A percentile compares a stretch with the other conserved stretches of the same genome.
These are phyloP conservation scores for Sinocyclocheilus anshuiensis DNA, from an alignment of 2,113 vertebrate species.

Conservation along the genomic window DNA sequence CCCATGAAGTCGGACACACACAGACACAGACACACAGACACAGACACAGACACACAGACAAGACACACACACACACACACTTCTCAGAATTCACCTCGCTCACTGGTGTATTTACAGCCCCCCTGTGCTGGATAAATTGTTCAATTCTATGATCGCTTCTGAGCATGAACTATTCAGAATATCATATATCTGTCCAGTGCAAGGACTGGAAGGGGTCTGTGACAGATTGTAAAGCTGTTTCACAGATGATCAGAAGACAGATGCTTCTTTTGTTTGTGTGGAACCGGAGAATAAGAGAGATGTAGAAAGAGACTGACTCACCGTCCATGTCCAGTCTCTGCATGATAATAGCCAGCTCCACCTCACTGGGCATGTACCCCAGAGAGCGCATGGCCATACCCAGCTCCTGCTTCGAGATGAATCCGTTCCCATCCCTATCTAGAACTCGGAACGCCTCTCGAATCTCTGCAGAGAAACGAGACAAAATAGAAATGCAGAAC, in stretches of 20 bases:
- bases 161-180: constrained; percentile 12
- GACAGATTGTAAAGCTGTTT: constrained; percentile 7
- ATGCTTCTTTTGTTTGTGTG: background rate
- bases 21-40: background rate
- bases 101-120: background rate
- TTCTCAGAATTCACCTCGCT: constrained; percentile 2
- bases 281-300: background rate
- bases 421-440: constrained; percentile 85
- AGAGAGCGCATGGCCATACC: constrained; percentile 90
- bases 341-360: constrained; percentile 88
- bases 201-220: constrained; percentile 10
- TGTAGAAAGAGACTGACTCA: constrained; percentile 33
- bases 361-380: constrained; percentile 86
- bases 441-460: constrained; percentile 84
- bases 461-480: constrained; percentile 74
- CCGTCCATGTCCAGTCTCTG: constrained; percentile 85
- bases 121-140: background rate
- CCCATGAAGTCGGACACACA: background rate
- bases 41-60: no score
- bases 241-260: background rate
- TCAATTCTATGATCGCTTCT: background rate
- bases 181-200: background rate
- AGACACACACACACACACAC: background rate
- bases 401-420: constrained; percentile 91
- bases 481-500: background rate